Evolutionary conservation across 2,888 invertebrate genomes (phyloP).

Genomic region (Megaustenia siamemsis): DNA sequence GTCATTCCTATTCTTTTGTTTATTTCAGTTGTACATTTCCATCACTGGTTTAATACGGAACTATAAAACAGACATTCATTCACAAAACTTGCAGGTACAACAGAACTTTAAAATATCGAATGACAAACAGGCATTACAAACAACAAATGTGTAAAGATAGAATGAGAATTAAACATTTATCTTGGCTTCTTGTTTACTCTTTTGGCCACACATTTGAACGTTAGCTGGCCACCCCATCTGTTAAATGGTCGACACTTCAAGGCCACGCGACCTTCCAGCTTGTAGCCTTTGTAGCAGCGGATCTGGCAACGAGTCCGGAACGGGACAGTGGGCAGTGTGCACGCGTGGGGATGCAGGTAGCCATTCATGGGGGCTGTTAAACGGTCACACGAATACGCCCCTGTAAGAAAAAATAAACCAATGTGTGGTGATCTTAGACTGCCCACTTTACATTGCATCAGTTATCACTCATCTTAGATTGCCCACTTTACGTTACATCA

Average conservation of each 20-base stretch:
- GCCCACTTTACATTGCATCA: too few species aligned
- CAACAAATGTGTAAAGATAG: neutral
- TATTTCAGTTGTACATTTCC: too few species aligned
- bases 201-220: constrained; percentile 30
- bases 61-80: too few species aligned
- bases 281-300: constrained; percentile 50
- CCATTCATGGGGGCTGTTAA: constrained; percentile 48
- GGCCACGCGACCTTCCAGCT: constrained; percentile 43
- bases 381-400: constrained; percentile 44
- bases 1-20: too few species aligned
- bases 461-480: too few species aligned
- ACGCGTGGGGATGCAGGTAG: constrained; percentile 48
- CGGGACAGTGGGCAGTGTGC: constrained; percentile 50
- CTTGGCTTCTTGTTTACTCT: neutral
- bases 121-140: neutral
- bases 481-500: too few species aligned
- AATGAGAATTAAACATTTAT: neutral
- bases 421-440: too few species aligned
- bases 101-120: too few species aligned
- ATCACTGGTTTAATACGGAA: too few species aligned
- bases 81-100: too few species aligned
- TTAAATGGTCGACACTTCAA: constrained; percentile 54
- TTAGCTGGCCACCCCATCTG: constrained; percentile 49
- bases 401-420: neutral
- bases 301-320: constrained; percentile 54